Base-by-base conservation (phyloP, 2,888 invertebrate species). In the Charanyca ferruginea region DNA sequence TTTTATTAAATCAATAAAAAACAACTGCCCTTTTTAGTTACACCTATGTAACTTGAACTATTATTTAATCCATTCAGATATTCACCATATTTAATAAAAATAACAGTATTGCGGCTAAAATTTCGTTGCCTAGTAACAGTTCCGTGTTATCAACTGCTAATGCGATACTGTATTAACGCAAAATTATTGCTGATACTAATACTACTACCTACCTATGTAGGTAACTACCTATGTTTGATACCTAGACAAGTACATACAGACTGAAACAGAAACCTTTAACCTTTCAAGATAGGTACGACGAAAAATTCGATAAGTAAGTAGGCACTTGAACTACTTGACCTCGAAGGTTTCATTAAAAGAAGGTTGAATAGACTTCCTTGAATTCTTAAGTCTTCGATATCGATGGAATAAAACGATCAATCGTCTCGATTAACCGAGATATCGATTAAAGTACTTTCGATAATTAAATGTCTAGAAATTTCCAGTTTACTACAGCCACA, bases 41-140 rank as follows among this genome's bases (percentile, higher is more conserved):
- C n/a, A n/a, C n/a, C n/a, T 35, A 35, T 1, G 35, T 3, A 13
- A 13, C 13, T 3, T 35, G 7, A 35, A 35, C 35, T 4, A 35
- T 11, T 1, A 11, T 2, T 35, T 4, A 28, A 28, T 28, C 28
- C 28, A 28, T 3, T 7, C 7, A 28, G 7, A 28, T 28, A 28
- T 5, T 28, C 7, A 28, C 28, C 28, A 28, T 28, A 28, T 7
- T 28, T 5, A 28, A 28, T 5, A 20, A 11, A 35, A 25, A 32
- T 7, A 18, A n/a, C 1, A 6, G 2, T 48, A 42, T 25, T 66
- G 49, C 38, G 51, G n/a, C 23, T 32, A 41, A 44, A 23, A n/a
- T 11, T 18, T 13, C 9, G 59, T 68, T 59, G 45, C 58, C 22
- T 38, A 13, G 45, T 32, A 67, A 67, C 67, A 57, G 23, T 38